Evolutionary conservation across 2,113 vertebrate species (phyloP).

Genomic region (Cottus gobio): DNA sequence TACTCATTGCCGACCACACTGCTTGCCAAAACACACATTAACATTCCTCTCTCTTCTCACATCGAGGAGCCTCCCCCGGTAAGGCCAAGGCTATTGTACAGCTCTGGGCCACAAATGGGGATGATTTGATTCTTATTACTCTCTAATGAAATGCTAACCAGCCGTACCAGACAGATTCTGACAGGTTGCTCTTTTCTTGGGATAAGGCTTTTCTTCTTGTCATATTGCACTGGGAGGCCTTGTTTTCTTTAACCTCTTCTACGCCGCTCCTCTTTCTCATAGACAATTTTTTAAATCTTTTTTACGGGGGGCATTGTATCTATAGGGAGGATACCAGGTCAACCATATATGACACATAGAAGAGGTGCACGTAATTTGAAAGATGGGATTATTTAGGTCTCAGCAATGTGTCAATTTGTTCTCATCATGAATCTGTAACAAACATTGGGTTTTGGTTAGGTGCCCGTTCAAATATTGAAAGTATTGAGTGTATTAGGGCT

Average conservation of each 20-base stretch:
- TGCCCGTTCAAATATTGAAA: too few species aligned
- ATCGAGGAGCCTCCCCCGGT: slow-evolving; percentile 39
- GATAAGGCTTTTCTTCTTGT: neutral
- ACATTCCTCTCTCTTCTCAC: slow-evolving; percentile 56
- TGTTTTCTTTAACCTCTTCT: neutral
- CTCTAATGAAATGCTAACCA: slow-evolving; percentile 20
- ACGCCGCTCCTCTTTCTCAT: neutral
- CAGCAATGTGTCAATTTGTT: too few species aligned
- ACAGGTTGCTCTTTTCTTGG: slow-evolving; percentile 5
- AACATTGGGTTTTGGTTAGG: too few species aligned
- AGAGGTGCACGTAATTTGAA: too few species aligned
- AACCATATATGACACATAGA: neutral
- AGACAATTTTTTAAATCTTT: neutral
- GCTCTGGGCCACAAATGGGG: slow-evolving; percentile 1
- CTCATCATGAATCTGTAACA: too few species aligned
- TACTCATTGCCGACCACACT: slow-evolving; percentile 38
- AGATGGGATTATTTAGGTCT: too few species aligned
- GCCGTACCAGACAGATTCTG: neutral
- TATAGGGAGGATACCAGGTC: too few species aligned
- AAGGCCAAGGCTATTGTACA: slow-evolving; percentile 21
- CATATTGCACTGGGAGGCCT: neutral
- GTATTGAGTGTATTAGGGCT: too few species aligned
- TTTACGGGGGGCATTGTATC: too few species aligned
- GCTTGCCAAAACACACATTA: slow-evolving; percentile 72
- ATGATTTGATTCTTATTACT: slow-evolving; percentile 24